Base-by-base conservation (phyloP, 2,797 vertebrate species). In the Premnoplex brunnescens region DNA sequence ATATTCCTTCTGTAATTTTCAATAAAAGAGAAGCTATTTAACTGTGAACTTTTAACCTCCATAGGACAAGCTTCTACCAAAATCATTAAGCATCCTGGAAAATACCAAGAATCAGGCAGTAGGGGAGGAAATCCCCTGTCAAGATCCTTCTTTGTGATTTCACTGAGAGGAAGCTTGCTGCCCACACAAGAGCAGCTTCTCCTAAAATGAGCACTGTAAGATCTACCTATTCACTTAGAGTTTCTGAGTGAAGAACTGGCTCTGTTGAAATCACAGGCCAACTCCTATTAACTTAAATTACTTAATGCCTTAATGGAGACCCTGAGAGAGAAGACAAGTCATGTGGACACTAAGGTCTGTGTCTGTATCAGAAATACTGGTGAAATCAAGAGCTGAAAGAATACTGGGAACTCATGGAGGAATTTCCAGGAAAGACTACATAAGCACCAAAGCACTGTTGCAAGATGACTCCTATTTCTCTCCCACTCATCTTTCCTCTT, bases 111-210 rank as follows among this genome's bases (percentile, higher is more conserved):
- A 56, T 9, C n/a, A 52, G 27, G 60, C 73, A 58, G 49, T 2
- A 59, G 37, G 21, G 46, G 12, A 81, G 91, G 88, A 95, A 74
- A 95, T 87, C 77, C 90, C 92, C 95, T 95, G 92, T 71, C 83
- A 94, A 79, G 34, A 43, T 24, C 20, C 17, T 63, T 74, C 60
- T 27, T 27, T 24, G 28, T 77, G 71, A 91, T 76, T 85, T 88
- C 69, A 44, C 24, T 26, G 43, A 51, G n/a, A 24, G 79, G 80
- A 89, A 91, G 34, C 19, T 86, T 55, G 54, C 69, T 91, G 46
- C 51, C 51, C 44, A 26, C 58, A 85, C 23, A 77, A 71, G 52
- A 85, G 27, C 55, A 63, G 26, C 19, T 41, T 76, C 81, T 77
- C 19, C 60, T 56, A 44, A 92, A 85, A 59, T 3, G 6, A 32